Evolutionary conservation across 2,888 invertebrate genomes (phyloP).

Genomic region (Drosophila infuscata): DNA sequence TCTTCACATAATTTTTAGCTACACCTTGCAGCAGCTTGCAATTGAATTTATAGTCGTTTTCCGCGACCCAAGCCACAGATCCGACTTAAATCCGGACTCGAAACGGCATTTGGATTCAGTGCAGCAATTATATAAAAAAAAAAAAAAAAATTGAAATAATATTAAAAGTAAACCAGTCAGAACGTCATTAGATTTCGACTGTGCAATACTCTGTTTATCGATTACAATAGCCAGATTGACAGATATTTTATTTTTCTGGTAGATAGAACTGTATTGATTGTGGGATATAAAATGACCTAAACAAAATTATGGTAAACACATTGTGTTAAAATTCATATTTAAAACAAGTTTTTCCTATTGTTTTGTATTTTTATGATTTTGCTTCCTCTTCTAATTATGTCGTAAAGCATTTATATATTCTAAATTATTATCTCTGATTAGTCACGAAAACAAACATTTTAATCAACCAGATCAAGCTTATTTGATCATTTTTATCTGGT

Average conservation of each 20-base stretch:
- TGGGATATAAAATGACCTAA: not conserved
- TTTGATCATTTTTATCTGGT: not conserved
- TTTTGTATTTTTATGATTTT: not conserved
- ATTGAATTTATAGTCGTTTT: constrained; percentile 68
- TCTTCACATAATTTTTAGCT: not conserved
- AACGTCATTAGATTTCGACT: not conserved
- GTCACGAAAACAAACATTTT: too few species aligned
- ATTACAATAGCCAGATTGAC: not conserved
- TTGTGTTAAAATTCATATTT: not conserved
- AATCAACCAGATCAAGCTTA: too few species aligned
- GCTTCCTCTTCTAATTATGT: not conserved
- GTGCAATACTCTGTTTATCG: constrained; percentile 2
- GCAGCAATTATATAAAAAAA: constrained; percentile 1
- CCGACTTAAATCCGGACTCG: not conserved
- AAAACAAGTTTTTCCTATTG: not conserved
- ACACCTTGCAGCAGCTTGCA: constrained; percentile 21
- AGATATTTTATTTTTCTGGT: not conserved
- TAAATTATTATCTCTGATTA: not conserved
- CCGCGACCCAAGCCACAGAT: constrained; percentile 59
- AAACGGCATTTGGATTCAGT: constrained; percentile 6
- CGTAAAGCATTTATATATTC: not conserved
- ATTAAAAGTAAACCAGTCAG: constrained; percentile 6
- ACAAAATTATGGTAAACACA: not conserved
- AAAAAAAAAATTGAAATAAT: not conserved
- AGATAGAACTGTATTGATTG: not conserved